Evolutionary conservation across 2,888 invertebrate genomes (phyloP).

Genomic region (Dynastes tityus): DNA sequence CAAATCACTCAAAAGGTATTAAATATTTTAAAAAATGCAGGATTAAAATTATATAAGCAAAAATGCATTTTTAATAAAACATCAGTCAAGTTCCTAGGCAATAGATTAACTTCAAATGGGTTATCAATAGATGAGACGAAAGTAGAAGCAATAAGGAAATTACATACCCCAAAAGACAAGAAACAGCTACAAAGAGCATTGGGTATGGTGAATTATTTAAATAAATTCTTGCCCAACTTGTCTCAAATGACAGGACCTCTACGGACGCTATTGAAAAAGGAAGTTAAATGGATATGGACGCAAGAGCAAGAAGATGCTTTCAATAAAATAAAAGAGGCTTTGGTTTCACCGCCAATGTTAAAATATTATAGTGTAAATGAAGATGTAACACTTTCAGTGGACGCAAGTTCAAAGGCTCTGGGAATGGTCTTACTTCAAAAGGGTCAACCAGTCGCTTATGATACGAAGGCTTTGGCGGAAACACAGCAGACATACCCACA

Average conservation of each 20-base stretch:
- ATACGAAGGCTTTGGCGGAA: slow-evolving; percentile 56
- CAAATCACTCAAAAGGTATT: slow-evolving; percentile 53
- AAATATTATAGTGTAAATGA: slow-evolving; percentile 51
- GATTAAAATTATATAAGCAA: background rate
- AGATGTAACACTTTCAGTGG: slow-evolving; percentile 53
- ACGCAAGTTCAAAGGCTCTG: slow-evolving; percentile 54
- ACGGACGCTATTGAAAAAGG: slow-evolving; percentile 47
- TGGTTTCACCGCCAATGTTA: slow-evolving; percentile 52
- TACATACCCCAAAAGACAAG: background rate
- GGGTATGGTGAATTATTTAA: slow-evolving; percentile 57
- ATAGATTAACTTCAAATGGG: background rate
- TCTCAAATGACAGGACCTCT: slow-evolving; percentile 52
- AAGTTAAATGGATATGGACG: slow-evolving; percentile 37
- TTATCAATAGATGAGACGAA: background rate
- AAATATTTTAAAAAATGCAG: background rate
- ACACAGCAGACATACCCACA: slow-evolving; percentile 46
- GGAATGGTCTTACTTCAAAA: slow-evolving; percentile 59
- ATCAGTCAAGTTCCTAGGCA: background rate
- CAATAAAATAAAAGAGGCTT: slow-evolving; percentile 33
- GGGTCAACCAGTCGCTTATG: slow-evolving; percentile 59
- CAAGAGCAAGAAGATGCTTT: slow-evolving; percentile 32
- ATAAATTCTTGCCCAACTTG: slow-evolving; percentile 56
- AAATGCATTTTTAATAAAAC: background rate
- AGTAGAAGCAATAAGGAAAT: background rate
- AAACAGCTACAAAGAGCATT: slow-evolving; percentile 52